Conservation (phyloP, 2,797 vertebrate genomes). For the Notamacropus eugenii region DNA sequence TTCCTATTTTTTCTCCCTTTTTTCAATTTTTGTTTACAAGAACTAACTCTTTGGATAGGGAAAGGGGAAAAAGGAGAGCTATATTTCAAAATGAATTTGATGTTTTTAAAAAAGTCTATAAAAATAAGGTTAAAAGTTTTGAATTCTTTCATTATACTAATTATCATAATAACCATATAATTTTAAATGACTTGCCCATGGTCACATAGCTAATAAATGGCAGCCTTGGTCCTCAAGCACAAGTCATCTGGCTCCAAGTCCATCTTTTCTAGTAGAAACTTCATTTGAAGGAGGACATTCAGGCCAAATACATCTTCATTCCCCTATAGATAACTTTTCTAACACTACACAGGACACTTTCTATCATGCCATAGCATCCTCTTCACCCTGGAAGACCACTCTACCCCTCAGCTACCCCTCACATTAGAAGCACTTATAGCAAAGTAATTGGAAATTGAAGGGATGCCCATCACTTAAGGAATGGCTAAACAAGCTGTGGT, state of each 20-base stretch:
- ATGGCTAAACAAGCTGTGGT: background rate
- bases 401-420: background rate
- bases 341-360: background rate
- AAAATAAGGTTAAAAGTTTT: background rate
- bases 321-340: background rate
- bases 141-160: background rate
- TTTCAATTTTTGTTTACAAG: background rate
- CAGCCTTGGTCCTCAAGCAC: background rate
- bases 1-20: background rate
- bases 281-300: background rate
- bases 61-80: background rate
- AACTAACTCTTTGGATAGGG: background rate
- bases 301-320: background rate
- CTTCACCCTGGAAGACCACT: background rate
- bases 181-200: background rate
- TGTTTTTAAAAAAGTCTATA: background rate
- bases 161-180: background rate
- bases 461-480: background rate
- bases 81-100: background rate
- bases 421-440: background rate
- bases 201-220: background rate
- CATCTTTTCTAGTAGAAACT: background rate
- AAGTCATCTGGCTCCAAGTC: background rate
- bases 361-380: background rate
- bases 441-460: background rate